Percentiles rank a stretch among this genome's conserved stretches.
Evolutionary conservation across 2,888 invertebrate species (phyloP).

Genomic region (Notodonta dromedarius): DNA sequence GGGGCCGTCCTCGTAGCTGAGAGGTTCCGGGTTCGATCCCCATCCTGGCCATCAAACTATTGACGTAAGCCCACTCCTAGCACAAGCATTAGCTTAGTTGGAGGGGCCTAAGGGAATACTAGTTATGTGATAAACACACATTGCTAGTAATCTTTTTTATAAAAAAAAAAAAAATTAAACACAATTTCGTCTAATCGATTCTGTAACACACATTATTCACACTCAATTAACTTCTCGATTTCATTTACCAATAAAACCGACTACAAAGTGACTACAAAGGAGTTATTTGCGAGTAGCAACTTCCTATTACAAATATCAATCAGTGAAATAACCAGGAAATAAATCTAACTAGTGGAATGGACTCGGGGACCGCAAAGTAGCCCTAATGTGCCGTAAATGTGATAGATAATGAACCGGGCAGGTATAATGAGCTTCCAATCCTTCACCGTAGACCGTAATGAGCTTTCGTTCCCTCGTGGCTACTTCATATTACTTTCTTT

Average conservation of each 20-base stretch:
- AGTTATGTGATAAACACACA: no score
- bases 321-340: slow-evolving; percentile 31
- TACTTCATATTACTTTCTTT: neutral
- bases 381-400: slow-evolving; percentile 21
- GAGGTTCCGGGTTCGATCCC: no score
- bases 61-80: no score
- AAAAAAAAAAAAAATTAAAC: no score
- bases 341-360: slow-evolving; percentile 26
- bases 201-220: neutral
- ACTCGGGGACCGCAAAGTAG: slow-evolving; percentile 31
- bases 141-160: no score
- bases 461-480: slow-evolving; percentile 20
- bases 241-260: no score
- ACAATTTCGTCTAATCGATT: neutral
- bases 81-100: no score
- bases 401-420: slow-evolving; percentile 9
- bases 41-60: no score
- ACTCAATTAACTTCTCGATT: neutral
- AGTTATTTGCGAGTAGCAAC: slow-evolving; percentile 24
- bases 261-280: neutral
- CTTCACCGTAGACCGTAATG: slow-evolving; percentile 22
- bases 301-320: slow-evolving; percentile 36
- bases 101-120: no score
- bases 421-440: slow-evolving; percentile 29
- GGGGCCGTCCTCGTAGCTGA: no score